A percentile compares a stretch with the other conserved stretches of the same genome.
Conservation (phyloP, 2,888 invertebrate genomes). For the Epinotia ramella region DNA sequence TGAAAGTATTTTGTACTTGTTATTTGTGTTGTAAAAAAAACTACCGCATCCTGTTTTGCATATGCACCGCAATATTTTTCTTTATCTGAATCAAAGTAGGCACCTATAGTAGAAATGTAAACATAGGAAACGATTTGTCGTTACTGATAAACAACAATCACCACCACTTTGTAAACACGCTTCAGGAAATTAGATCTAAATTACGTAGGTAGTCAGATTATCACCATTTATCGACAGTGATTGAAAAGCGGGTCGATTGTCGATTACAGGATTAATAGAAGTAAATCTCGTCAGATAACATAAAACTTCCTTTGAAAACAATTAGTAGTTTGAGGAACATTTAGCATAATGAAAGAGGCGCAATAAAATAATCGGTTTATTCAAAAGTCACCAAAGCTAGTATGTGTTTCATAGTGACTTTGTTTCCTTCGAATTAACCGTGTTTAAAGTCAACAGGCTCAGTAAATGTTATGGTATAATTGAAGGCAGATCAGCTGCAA, state of each 20-base stretch:
- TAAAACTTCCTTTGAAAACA: conserved; percentile 7
- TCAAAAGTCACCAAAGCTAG: background rate
- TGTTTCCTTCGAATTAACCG: background rate
- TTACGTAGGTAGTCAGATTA: background rate
- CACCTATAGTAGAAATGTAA: no score
- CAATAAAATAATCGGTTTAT: background rate
- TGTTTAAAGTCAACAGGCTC: background rate
- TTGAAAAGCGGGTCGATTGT: conserved; percentile 25
- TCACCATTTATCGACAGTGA: conserved; percentile 23
- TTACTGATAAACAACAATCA: no score
- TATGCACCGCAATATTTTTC: no score
- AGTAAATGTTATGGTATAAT: background rate
- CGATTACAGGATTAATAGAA: conserved; percentile 17
- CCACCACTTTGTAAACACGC: no score
- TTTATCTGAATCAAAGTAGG: no score
- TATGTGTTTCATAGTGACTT: background rate
- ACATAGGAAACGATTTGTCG: no score
- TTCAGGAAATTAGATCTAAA: background rate
- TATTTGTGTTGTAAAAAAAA: no score
- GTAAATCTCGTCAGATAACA: background rate
- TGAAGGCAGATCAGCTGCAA: background rate
- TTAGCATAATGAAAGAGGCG: background rate
- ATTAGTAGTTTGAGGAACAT: conserved; percentile 1
- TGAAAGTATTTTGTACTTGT: no score
- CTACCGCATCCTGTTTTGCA: no score